Evolutionary conservation across 1,140 invertebrate species (phyloP), one percentile per base, ranked within the genome.

Genomic region (Pantala flavescens): DNA sequence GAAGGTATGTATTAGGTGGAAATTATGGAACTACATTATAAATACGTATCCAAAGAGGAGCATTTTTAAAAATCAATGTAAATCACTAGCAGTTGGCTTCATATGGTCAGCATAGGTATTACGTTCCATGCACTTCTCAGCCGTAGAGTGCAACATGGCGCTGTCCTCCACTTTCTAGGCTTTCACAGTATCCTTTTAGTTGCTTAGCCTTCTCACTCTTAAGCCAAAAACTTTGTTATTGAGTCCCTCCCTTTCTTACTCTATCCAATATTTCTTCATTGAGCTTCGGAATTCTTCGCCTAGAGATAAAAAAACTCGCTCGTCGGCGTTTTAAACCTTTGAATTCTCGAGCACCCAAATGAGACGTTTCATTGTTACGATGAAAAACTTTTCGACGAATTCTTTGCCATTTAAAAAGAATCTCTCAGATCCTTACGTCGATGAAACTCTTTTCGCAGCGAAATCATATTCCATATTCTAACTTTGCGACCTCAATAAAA

Each of bases 181-280:
- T 63, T 63, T 63, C 49, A 5, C 49, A 63, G 49, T 63, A 63
- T 63, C 49, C 49, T 63, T 21, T 63, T 63, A 63, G 49, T 63
- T 19, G 49, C 49, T 16, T 19, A 21, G 49, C n/a, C 49, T 63
- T 63, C 49, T 63, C 49, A 19, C 49, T 21, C 49, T 21, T 63
- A 63, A 63, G 49, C 49, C 49, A 16, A 63, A 63, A 63, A 63
- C 49, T 63, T 63, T 63, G 49, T 63, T 63, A 63, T 63, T 63
- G 49, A 63, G 14, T 63, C 49, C n/a, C 14, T 63, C 49, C n/a
- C 49, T 63, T 63, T 21, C 49, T 19, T 63, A 63, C 49, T 63
- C 49, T 36, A 36, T 63, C 49, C 49, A 19, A 16, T 63, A 63
- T 63, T 7, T 63, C 49, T 63, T 63, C 49, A 16, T 63, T 63